Evolutionary conservation across 2,888 invertebrate species (phyloP).

Genomic region (Phaedon cochleariae): DNA sequence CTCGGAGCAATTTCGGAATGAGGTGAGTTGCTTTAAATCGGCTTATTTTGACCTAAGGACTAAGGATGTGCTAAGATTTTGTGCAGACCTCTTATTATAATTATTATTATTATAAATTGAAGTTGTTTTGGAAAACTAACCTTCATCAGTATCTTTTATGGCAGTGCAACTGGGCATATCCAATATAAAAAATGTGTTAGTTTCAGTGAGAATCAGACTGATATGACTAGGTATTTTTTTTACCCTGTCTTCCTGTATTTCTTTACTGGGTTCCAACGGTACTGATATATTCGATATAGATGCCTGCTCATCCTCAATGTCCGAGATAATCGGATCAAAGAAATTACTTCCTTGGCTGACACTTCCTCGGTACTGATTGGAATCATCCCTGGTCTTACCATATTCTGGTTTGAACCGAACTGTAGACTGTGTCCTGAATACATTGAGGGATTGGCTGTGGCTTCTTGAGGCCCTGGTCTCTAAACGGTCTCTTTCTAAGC

Average conservation of each 20-base stretch:
- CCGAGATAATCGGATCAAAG: conserved; percentile 17
- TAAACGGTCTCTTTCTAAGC: conserved; percentile 1
- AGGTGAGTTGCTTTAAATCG: no score
- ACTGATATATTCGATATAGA: not conserved
- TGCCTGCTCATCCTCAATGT: conserved; percentile 1
- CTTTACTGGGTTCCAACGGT: not conserved
- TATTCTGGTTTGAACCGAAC: conserved; percentile 22
- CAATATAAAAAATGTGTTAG: conserved; percentile 71
- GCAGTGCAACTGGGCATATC: conserved; percentile 72
- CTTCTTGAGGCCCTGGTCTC: conserved; percentile 7
- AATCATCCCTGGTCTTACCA: not conserved
- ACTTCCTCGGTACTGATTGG: conserved; percentile 27
- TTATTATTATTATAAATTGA: no score
- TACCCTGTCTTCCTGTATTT: conserved; percentile 1
- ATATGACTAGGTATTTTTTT: conserved; percentile 66
- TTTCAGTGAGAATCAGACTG: conserved; percentile 72
- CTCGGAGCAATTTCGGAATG: no score
- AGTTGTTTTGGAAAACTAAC: conserved; percentile 31
- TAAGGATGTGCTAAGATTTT: no score
- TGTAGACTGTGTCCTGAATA: conserved; percentile 32
- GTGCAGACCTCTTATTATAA: no score
- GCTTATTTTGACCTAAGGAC: no score
- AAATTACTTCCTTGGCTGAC: conserved; percentile 15
- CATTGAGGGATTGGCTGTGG: conserved; percentile 9
- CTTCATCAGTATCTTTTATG: conserved; percentile 68